Base-by-base conservation (phyloP, 2,888 invertebrate species). In the Leucozona laternaria region DNA sequence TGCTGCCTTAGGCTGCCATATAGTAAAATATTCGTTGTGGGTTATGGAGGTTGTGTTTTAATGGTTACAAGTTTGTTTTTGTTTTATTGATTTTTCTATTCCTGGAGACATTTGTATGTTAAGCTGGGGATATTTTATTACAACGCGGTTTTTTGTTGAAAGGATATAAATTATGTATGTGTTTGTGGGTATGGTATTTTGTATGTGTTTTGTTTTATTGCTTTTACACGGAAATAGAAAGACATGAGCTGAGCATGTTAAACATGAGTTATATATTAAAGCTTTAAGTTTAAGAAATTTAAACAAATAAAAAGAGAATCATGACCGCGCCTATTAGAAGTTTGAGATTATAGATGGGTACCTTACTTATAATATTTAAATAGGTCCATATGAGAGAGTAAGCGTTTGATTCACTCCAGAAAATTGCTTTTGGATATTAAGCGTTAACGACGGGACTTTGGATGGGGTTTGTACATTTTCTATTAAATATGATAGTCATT, bases 31-130 rank as follows among this genome's bases (percentile, higher is more conserved):
- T 57, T 28, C 28, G 4, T 15, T n/a, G 5, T 15, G 11, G 45
- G 45, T 28, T 40, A 15, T 37, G 13, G 48, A 48, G 58, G 60
- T 68, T 43, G 20, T 28, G 45, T 62, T 70, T 60, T 70, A 53
- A 55, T 55, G 73, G 66, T 55, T 73, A 66, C 28, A 79, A 66
- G 57, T 79, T 66, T 71, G 50, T 53, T 60, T 37, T 71, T 53
- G 60, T 78, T 70, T 68, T 68, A 53, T 68, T 53, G 68, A 53
- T 68, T 68, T 68, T 68, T 37, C 37, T 68, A 53, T 68, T 58
- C 17, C 17, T 28, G 57, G 31, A 58, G 57, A 68, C 57, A 68
- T 68, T 57, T 76, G 17, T 25, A 34, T 76, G 64, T 43, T 37
- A 34, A 66, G 64, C 53, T 48, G 40, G 22, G 22, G 15, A 53